Base-by-base conservation (phyloP, 2,888 invertebrate genomes). In the Chrysolina americana region DNA sequence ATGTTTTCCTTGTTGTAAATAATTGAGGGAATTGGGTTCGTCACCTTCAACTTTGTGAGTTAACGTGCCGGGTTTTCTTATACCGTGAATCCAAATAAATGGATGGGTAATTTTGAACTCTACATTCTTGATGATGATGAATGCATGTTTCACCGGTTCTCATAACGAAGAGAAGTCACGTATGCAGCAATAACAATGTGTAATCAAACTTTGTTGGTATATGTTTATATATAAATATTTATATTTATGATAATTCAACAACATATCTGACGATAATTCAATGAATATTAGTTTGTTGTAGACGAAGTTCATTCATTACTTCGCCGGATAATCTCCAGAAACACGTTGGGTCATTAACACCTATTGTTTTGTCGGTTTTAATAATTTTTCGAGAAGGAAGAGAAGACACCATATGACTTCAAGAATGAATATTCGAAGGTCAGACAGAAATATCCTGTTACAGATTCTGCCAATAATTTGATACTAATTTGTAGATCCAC, bases 171-270 rank as follows among this genome's bases (percentile, higher is more conserved):
- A 28, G 28, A 59, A 59, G 59, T 59, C 59, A 59, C 59, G 59
- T 59, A 59, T n/a, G 59, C 59, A 36, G 23, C 36, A 59, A n/a
- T n/a, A n/a, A 59, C 59, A 59, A 59, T 59, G 36, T 59, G 36
- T n/a, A 59, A 59, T 59, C 36, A 36, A 59, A 59, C 28, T 23
- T 59, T 59, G 59, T 59, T 59, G 59, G 11, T 59, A n/a, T 28
- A 36, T 36, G 36, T 28, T n/a, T 8, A 59, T 59, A 15, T 59
- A 59, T 59, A 59, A 59, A 59, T 59, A 59, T 59, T 59, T 59
- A 59, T 59, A 59, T 59, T 59, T 59, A 59, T 59, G 59, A 59
- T 59, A 59, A 59, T 59, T 59, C 59, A 28, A 17, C 59, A n/a
- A 59, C 28, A 59, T 59, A 59, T 59, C 59, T 6, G 53, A n/a